Base-by-base conservation (phyloP, 1,140 invertebrate species). In the Drosophila funebris region DNA sequence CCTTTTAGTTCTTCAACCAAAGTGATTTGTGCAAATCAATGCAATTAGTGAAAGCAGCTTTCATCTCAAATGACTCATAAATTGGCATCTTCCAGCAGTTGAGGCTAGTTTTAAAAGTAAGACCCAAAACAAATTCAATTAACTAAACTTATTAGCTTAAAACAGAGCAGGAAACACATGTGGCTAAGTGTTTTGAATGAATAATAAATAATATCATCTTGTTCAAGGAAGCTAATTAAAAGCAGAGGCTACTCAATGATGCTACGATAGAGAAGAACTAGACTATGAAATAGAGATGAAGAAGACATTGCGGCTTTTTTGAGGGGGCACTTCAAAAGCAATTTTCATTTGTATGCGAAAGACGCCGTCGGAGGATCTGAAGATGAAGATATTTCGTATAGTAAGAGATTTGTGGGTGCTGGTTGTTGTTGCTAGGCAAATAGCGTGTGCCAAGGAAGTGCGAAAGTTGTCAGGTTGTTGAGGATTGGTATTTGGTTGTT, bases 401-500 rank as follows among this genome's bases (percentile, higher is more conserved):
- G 24, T 27, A n/a, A n/a, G n/a, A 27, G 24, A 27, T 27, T 27
- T 27, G 24, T 27, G 24, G 24, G 24, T 27, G n/a, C n/a, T n/a
- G 5, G 24, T 5, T 27, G 4, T 27, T 27, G 5, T 27, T 27
- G 24, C 24, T 27, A 43, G 31, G 70, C 62, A 85, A 80, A 85
- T 52, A 85, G 74, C 80, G 78, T 74, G 82, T 81, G 82, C 74
- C 78, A 50, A 52, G 69, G 62, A 87, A 77, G 83, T 85, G 81
- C 81, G 81, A 85, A 85, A 82, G 56, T 33, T 76, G 72, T 43
- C 82, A 74, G 69, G 61, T 85, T 85, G 56, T 67, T 66, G 69
- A 68, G 63, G 63, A 73, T 68, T 20, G 14, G 3, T 31, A 27
- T 48, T 48, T 33, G 33, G 60, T 29, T 43, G 16, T 18, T 43